A percentile compares a stretch with the other conserved stretches of the same genome.
phyloP scores from a whole-genome alignment of 2,797 vertebrate genomes.

The Peromyscus attwateri region DNA sequence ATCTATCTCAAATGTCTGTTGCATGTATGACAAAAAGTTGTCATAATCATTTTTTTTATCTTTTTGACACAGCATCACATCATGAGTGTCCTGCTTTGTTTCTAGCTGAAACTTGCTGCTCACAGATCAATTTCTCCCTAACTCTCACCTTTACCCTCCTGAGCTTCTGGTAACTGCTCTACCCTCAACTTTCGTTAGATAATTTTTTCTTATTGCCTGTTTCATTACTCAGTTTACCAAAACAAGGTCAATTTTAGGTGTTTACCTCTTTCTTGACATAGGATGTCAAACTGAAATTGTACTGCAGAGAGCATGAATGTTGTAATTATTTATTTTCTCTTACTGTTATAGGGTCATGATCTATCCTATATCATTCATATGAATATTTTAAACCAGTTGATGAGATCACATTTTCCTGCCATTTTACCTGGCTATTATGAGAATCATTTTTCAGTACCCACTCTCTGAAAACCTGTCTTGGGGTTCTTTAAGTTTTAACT shows the following conservation, averaged over 20 bases:
- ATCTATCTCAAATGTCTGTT: neutral
- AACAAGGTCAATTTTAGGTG: neutral
- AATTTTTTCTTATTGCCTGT: neutral
- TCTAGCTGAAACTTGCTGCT: no score
- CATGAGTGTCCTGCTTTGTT: neutral
- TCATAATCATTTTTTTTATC: neutral
- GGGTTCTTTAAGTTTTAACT: neutral
- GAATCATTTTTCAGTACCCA: neutral
- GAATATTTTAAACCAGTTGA: constrained; percentile 2
- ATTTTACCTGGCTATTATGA: constrained; percentile 7
- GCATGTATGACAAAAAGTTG: neutral
- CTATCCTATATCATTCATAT: neutral
- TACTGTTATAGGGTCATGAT: neutral
- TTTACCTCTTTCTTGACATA: neutral
- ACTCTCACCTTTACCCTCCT: neutral
- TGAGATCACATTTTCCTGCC: neutral
- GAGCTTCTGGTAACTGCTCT: neutral
- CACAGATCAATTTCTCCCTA: neutral
- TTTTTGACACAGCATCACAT: neutral
- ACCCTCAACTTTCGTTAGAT: neutral
- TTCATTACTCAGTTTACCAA: neutral
- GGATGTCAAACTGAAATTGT: neutral
- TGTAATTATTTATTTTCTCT: neutral
- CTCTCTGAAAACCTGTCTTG: neutral
- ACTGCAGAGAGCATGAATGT: neutral